Evolutionary conservation across 2,888 invertebrate species (phyloP), one percentile per base, ranked within the genome.

Genomic region (Spodoptera littoralis): DNA sequence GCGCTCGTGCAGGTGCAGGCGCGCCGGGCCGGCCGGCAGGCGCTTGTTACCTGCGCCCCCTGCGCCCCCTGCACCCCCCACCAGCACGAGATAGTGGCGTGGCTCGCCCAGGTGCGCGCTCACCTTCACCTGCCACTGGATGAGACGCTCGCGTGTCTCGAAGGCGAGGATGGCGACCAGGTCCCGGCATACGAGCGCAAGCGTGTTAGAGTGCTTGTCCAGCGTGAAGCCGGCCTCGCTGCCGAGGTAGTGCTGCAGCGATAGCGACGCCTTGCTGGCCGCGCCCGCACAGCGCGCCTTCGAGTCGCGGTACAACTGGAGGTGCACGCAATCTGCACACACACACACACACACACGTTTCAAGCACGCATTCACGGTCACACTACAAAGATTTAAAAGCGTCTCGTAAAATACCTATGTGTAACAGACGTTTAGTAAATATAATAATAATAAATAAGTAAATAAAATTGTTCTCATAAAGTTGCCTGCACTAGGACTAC

Each of bases 151-250:
- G 72, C 98, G 95, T 64, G 97, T 97, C 89, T 98, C 98, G 90
- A 98, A 98, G 22, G 98, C 98, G 72, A 98, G 95, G 45, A 98
- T 96, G 50, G 97, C 97, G 58, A 97, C 97, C 73, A 97, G 96
- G 89, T 98, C 98, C 81, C 97, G 96, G 90, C 98, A 98, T 76
- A 98, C 96, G 79, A 98, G 97, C 74, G 98, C 98, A 84, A 98
- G 96, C 52, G 98, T 98, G 92, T 98, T 97, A 68, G 97, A 97
- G 93, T 98, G 98, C 92, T 98, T 98, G 95, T 98, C 98, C 84
- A 98, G 95, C 62, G 97, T 97, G 93, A 98, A 98, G 76, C 98
- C 97, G 67, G 96, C 96, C 94, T 98, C 98, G 84, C 97, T 95
- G 68, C 98, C 98, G 67, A 98, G 96, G 94, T 97, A 98, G 82